Base-by-base conservation (phyloP, 1,140 invertebrate genomes). In the Pachyrhynchus sulphureomaculatus region DNA sequence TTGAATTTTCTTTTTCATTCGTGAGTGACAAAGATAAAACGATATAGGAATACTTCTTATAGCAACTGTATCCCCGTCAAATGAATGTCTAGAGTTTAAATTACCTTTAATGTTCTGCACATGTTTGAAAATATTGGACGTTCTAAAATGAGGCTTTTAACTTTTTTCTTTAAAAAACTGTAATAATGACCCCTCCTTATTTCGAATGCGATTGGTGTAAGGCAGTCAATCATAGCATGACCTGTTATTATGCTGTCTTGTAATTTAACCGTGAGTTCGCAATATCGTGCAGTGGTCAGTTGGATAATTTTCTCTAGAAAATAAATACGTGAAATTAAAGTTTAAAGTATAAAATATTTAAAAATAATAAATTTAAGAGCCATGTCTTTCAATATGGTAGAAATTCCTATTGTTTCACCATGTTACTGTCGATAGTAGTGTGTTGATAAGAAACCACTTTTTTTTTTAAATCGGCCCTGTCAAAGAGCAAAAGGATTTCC, bases 121-220 rank as follows among this genome's bases (percentile, higher is more conserved):
- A 12, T 10, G 12, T 10, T 2, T 29, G 44, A 47, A 47, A n/a
- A 47, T 10, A 2, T 15, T 10, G 26, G 26, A 29, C 1, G 26
- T 29, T 29, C 1, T 29, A 29, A 18, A 29, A 29, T 29, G 26
- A 29, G 26, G 6, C 26, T 29, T 10, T 29, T 29, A 29, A 29
- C 26, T 53, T 48, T 57, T 47, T 34, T 44, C 17, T 4, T 8
- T n/a, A 37, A 59, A 56, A 47, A 66, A 62, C 41, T 54, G 44
- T 54, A 26, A 45, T 58, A 66, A 66, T 66, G 56, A 64, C 61
- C 65, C 52, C 56, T 67, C 59, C 53, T 66, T 66, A 66, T 62
- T 63, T 55, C 63, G 61, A 66, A 66, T 63, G 64, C 64, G 58
- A 66, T 61, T 57, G 56, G 64, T 53, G 54, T 47, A 48, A 29